Evolutionary conservation across 2,797 vertebrate genomes (phyloP).

Genomic region (Taenioides sp.): DNA sequence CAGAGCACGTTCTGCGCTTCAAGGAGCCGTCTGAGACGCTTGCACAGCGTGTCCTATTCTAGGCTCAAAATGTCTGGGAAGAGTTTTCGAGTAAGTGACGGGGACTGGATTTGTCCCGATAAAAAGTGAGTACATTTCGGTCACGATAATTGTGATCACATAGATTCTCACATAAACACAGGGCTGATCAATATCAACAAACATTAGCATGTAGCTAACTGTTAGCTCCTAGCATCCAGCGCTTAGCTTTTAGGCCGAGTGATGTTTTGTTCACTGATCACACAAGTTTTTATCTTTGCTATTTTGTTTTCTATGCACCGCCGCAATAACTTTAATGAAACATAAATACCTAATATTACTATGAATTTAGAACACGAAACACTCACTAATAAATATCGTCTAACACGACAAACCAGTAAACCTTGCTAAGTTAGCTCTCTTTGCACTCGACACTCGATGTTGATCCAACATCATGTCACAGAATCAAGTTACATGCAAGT

Average conservation of each 20-base stretch:
- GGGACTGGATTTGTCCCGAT: constrained; percentile 97
- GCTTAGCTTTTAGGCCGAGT: constrained; percentile 30
- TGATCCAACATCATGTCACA: not conserved
- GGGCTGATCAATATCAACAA: not conserved
- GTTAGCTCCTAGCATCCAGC: constrained; percentile 30
- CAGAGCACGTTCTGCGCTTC: not conserved
- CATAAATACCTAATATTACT: not conserved
- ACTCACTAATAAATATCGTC: not conserved
- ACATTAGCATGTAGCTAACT: constrained; percentile 1
- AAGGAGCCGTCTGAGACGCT: not conserved
- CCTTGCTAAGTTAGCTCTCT: constrained; percentile 23
- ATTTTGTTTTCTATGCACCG: not conserved
- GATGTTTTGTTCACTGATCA: not conserved
- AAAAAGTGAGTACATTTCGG: constrained; percentile 84
- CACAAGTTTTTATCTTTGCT: not conserved
- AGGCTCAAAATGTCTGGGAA: constrained; percentile 87
- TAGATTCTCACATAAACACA: not conserved
- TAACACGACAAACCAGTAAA: constrained; percentile 12
- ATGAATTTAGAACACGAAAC: not conserved
- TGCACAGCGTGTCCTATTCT: constrained; percentile 11
- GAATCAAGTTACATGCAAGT: constrained; percentile 30
- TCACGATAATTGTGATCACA: not conserved
- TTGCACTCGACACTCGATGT: constrained; percentile 15
- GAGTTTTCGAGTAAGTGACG: constrained; percentile 97
- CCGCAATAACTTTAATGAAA: not conserved